Base-by-base conservation (phyloP, 2,797 vertebrate genomes). In the Argyrosomus regius region DNA sequence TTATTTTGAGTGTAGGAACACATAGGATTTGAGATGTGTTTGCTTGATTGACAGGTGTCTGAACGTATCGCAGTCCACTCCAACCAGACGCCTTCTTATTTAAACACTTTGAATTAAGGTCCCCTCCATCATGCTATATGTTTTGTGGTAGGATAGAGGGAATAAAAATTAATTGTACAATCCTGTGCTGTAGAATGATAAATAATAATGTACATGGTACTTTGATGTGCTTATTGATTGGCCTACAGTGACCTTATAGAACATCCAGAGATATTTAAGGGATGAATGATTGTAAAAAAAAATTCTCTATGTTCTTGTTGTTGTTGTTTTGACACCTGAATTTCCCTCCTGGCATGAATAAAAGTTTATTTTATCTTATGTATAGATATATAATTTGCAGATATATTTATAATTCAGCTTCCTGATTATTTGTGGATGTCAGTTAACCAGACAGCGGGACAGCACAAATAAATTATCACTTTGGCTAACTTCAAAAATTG, bases 401-500 rank as follows among this genome's bases (percentile, higher is more conserved):
- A 39, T 52, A 46, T 65, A 35, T 75, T 45, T 52, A 22, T 28
- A 66, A 11, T 52, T 62, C 49, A 11, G 39, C 59, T 73, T 54
- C 11, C 59, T 70, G 54, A 77, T 69, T 58, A 35, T 45, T 13
- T 48, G 49, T 65, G 66, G 46, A 52, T 16, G 9, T 43, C 35
- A 18, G 49, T 72, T 58, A 54, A 50, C 28, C 43, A 61, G 46
- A 61, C 75, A 85, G 59, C 79, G 58, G 67, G 35, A 59, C 17
- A 61, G 46, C 26, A 77, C 20, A 78, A 58, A 69, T 72, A 58
- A 71, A 80, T 74, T 39, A 81, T 72, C 65, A 39, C 6, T 52
- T 54, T 65, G 49, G 57, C 22, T 62, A 72, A 74, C 53, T 65
- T 72, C 10, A 68, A 62, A 75, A 76, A 78, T 41, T 3, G 22